Percentiles rank a stretch among this genome's conserved stretches.
Conservation (phyloP, 2,888 invertebrate species). For the Spodoptera picta region DNA sequence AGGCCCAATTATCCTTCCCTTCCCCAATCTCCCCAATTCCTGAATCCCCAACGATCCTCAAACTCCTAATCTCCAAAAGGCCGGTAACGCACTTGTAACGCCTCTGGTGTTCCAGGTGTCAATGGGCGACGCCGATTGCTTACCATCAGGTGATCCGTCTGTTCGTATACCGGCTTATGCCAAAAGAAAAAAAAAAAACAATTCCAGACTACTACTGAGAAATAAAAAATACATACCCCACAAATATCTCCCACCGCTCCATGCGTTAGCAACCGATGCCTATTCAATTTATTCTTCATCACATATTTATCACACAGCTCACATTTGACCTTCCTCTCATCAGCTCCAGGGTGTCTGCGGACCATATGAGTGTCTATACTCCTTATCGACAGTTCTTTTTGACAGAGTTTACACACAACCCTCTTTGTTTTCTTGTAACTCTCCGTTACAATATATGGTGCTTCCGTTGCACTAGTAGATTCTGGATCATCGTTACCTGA, state of each 20-base stretch:
- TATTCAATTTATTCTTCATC: conserved; percentile 57
- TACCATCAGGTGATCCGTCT: no score
- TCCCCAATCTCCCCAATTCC: no score
- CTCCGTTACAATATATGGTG: conserved; percentile 37
- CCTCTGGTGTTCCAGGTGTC: no score
- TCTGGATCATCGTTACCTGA: neutral
- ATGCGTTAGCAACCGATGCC: conserved; percentile 64
- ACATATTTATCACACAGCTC: conserved; percentile 70
- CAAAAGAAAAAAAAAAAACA: no score
- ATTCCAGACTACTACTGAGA: no score
- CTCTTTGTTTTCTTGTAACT: conserved; percentile 33
- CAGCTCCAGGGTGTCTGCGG: conserved; percentile 67
- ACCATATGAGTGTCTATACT: conserved; percentile 69
- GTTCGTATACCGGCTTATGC: no score
- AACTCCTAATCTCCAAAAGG: no score
- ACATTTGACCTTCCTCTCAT: conserved; percentile 67
- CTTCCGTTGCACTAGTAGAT: neutral
- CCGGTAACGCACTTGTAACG: no score
- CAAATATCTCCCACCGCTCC: conserved; percentile 55
- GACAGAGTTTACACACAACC: conserved; percentile 69
- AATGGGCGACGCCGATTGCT: no score
- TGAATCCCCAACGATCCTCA: no score
- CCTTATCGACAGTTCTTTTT: conserved; percentile 66
- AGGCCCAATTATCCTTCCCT: no score
- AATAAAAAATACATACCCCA: conserved; percentile 58